Conservation (phyloP, 2,888 invertebrate genomes). For the Actias luna region DNA sequence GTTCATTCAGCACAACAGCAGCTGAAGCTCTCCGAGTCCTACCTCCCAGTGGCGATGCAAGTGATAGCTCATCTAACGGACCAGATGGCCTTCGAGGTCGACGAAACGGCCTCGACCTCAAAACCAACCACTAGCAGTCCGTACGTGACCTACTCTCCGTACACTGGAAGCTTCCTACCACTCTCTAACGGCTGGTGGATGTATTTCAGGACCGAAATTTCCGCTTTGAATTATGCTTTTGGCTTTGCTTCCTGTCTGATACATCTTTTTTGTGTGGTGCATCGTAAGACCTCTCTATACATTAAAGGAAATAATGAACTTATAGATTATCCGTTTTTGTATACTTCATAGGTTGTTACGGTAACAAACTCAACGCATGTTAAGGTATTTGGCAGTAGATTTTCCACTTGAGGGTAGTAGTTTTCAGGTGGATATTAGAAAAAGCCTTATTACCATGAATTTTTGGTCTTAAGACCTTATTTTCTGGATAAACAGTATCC, state of each 20-base stretch:
- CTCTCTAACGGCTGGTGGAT: slow-evolving; percentile 50
- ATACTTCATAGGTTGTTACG: too few species aligned
- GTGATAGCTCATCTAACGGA: slow-evolving; percentile 83
- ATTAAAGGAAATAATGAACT: too few species aligned
- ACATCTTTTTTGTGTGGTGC: background rate
- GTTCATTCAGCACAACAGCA: slow-evolving; percentile 65
- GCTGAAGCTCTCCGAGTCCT: slow-evolving; percentile 82
- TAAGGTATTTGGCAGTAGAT: too few species aligned
- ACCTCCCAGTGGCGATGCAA: slow-evolving; percentile 86
- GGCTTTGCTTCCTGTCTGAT: slow-evolving; percentile 13
- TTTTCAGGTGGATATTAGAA: too few species aligned
- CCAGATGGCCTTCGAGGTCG: slow-evolving; percentile 81
- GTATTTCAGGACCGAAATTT: slow-evolving; percentile 46
- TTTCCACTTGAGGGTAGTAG: too few species aligned
- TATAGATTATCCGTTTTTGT: too few species aligned
- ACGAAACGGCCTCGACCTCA: slow-evolving; percentile 55
- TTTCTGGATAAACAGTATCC: too few species aligned
- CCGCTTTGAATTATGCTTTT: slow-evolving; percentile 33
- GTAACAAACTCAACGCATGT: too few species aligned
- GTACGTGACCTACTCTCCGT: slow-evolving; percentile 30
- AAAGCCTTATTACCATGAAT: too few species aligned
- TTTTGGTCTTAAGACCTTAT: too few species aligned
- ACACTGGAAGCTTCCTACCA: slow-evolving; percentile 13
- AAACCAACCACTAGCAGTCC: slow-evolving; percentile 34
- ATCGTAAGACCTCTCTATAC: too few species aligned